A percentile compares a stretch with the other conserved stretches of the same genome.
These are phyloP conservation scores for Nymphicus hollandicus DNA, from an alignment of 2,113 vertebrate genomes.

Conservation along the genomic window DNA sequence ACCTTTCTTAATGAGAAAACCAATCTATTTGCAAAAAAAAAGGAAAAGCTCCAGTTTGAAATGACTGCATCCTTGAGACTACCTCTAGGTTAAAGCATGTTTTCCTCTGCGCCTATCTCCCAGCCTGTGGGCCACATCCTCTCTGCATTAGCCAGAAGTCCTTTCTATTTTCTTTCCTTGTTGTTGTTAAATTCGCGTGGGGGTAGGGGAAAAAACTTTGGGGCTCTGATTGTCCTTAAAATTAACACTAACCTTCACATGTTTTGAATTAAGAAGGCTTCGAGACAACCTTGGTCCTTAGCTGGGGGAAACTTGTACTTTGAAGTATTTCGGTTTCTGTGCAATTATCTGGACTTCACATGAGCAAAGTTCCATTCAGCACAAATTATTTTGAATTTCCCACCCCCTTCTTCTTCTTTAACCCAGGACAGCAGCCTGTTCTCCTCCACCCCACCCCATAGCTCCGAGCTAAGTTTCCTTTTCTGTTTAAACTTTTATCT, in stretches of 20 bases:
- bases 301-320: conserved; percentile 23
- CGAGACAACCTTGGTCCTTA: neutral
- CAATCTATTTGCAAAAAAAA: conserved; percentile 27
- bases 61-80: conserved; percentile 56
- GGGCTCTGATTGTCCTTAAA: neutral
- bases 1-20: conserved; percentile 52
- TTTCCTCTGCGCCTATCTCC: conserved; percentile 30
- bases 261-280: conserved; percentile 45
- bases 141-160: neutral
- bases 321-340: neutral
- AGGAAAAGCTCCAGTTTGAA: neutral
- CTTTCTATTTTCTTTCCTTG: neutral
- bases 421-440: neutral
- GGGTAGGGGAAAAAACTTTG: neutral
- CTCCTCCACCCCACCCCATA: neutral
- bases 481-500: conserved; percentile 5
- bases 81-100: conserved; percentile 41
- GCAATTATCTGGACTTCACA: neutral
- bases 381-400: conserved; percentile 7
- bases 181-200: neutral
- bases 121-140: conserved; percentile 29
- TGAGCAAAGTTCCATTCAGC: conserved; percentile 7
- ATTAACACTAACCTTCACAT: conserved; percentile 14
- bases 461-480: conserved; percentile 33
- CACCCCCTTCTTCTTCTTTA: neutral